phyloP scores from a whole-genome alignment of 2,797 vertebrate species.

The Acipenser oxyrinchus region DNA sequence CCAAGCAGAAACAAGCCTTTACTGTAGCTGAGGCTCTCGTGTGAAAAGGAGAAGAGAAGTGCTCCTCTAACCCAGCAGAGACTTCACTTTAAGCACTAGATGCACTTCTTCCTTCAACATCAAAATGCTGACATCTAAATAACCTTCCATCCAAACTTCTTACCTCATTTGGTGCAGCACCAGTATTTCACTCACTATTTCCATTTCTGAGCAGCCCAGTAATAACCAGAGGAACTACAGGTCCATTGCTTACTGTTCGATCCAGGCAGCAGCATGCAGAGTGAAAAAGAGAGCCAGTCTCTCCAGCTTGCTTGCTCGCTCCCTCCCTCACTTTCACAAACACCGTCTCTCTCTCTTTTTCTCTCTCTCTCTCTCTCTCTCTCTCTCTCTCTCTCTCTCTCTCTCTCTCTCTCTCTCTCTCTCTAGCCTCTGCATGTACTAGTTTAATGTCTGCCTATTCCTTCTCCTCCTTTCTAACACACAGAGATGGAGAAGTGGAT shows the following conservation, averaged over 20 bases:
- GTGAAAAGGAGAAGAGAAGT: neutral
- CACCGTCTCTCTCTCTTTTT: slow-evolving; percentile 2
- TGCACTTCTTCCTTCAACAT: too few species aligned
- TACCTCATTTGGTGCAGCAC: slow-evolving; percentile 23
- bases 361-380: neutral
- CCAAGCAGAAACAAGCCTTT: too few species aligned
- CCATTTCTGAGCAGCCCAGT: slow-evolving; percentile 8
- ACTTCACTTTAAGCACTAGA: too few species aligned
- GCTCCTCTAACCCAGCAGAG: neutral
- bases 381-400: neutral
- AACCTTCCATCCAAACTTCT: neutral
- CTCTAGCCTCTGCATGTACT: slow-evolving; percentile 21
- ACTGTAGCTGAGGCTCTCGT: too few species aligned
- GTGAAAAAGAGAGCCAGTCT: slow-evolving; percentile 8
- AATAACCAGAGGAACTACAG: neutral
- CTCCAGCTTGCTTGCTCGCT: slow-evolving; percentile 11
- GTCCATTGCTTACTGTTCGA: slow-evolving; percentile 8
- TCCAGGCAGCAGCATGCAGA: neutral
- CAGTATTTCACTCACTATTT: neutral
- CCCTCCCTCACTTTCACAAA: neutral
- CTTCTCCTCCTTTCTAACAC: neutral
- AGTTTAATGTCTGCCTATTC: slow-evolving; percentile 16
- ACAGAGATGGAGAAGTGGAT: too few species aligned
- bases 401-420: too few species aligned
- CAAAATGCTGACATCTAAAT: too few species aligned